These are phyloP conservation scores for Suncus etruscus DNA, from an alignment of 2,113 vertebrate species.

Conservation along the genomic window DNA sequence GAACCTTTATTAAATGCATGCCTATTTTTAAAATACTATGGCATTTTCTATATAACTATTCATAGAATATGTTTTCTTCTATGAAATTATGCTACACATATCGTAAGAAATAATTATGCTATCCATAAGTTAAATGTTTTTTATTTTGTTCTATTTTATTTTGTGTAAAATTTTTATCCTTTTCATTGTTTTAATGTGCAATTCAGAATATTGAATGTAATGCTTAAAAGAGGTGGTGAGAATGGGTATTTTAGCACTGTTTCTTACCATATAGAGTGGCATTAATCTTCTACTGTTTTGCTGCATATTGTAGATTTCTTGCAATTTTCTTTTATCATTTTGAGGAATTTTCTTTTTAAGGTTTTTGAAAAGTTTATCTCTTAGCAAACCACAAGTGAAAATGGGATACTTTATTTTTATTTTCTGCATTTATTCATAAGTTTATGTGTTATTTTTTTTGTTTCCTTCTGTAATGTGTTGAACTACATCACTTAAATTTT, in stretches of 20 bases:
- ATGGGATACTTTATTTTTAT: neutral
- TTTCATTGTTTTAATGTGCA: neutral
- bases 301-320: neutral
- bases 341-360: neutral
- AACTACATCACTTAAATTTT: neutral
- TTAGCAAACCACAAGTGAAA: neutral
- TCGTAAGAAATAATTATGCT: neutral
- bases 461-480: neutral
- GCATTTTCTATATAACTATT: neutral
- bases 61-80: too few relatives aligned
- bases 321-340: neutral
- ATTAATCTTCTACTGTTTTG: neutral
- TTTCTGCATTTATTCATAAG: neutral
- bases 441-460: neutral
- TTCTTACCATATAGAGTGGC: neutral
- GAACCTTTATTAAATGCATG: neutral
- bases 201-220: neutral
- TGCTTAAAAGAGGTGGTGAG: neutral
- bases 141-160: neutral
- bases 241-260: neutral
- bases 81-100: too few relatives aligned
- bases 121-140: neutral
- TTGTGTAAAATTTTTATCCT: neutral
- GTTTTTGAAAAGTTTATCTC: neutral
- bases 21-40: neutral